Evolutionary conservation across 2,797 vertebrate genomes (phyloP).

Genomic region (Sternarchorhynchus goeldii): DNA sequence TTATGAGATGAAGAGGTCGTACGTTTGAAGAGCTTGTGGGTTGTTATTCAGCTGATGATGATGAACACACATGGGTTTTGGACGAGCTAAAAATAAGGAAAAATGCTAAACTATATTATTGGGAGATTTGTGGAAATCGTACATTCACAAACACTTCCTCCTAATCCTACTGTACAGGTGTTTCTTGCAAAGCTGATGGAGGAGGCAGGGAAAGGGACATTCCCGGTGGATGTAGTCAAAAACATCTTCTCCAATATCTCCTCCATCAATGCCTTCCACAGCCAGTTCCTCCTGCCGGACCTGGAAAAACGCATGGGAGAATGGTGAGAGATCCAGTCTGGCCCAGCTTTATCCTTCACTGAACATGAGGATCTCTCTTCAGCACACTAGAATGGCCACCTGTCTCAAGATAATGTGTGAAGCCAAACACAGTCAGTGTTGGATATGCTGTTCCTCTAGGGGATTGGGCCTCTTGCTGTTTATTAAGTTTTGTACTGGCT

Average conservation of each 20-base stretch:
- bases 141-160: conserved; percentile 13
- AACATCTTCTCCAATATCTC: conserved; percentile 98
- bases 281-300: conserved; percentile 93
- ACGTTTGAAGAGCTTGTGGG: too few species aligned
- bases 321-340: conserved; percentile 79
- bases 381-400: background rate
- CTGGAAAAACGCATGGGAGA: conserved; percentile 96
- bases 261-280: conserved; percentile 92
- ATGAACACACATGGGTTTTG: background rate
- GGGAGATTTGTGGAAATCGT: background rate
- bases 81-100: background rate
- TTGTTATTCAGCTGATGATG: background rate
- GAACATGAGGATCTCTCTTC: background rate
- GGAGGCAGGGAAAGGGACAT: conserved; percentile 91
- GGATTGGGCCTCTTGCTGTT: background rate
- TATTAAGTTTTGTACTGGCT: background rate
- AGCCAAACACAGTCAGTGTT: background rate
- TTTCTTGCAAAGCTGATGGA: conserved; percentile 90
- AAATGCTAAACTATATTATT: conserved; percentile 4
- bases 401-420: too few species aligned
- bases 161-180: conserved; percentile 71
- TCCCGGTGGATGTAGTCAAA: conserved; percentile 91
- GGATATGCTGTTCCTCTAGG: background rate
- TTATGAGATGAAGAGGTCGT: too few species aligned
- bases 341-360: background rate